Evolutionary conservation across 2,888 invertebrate genomes (phyloP), one percentile per base, ranked within the genome.

Genomic region (Bedellia somnulentella): DNA sequence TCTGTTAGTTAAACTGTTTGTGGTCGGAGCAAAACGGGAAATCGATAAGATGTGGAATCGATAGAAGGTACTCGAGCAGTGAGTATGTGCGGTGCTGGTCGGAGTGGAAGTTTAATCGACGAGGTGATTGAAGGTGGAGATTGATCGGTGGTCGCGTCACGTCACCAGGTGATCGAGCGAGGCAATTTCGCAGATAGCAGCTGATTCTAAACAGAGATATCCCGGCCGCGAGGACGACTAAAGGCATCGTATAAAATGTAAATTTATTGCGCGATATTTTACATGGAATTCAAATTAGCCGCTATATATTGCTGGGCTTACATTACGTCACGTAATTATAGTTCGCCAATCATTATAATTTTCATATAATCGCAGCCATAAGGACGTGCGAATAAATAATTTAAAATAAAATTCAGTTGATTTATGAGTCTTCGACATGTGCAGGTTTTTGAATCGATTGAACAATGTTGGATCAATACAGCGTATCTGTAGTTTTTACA

Each of bases 301-400:
- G 56, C 59, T 57, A 59, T 58, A 59, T 59, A 60, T 61, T 54
- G 59, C 52, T 52, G 53, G 57, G 55, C 57, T 63, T 54, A 59
- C 47, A 56, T 66, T 70, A 64, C 62, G 61, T 66, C 66, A 64
- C 61, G 60, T 71, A 62, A 73, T 73, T 70, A 70, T 52, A 52
- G 46, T 41, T 52, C 42, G 49, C 58, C 67, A 71, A 73, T 75
- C 73, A 75, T 75, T 71, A 70, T 75, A 75, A 73, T 75, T 75
- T 71, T 61, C 58, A 57, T 68, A 68, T 68, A 68, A 71, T 68
- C 64, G 56, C 50, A 52, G 47, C 54, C 57, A 63, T 64, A 62
- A 70, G 58, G 63, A 71, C 63, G 70, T 68, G 73, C 66, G 70
- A 73, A 71, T 64, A 63, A 68, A 67, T 57, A 59, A 59, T 68